These are phyloP conservation scores for Mormyrops boulengeri DNA, from an alignment of 2,797 vertebrate genomes.

Conservation along the genomic window DNA sequence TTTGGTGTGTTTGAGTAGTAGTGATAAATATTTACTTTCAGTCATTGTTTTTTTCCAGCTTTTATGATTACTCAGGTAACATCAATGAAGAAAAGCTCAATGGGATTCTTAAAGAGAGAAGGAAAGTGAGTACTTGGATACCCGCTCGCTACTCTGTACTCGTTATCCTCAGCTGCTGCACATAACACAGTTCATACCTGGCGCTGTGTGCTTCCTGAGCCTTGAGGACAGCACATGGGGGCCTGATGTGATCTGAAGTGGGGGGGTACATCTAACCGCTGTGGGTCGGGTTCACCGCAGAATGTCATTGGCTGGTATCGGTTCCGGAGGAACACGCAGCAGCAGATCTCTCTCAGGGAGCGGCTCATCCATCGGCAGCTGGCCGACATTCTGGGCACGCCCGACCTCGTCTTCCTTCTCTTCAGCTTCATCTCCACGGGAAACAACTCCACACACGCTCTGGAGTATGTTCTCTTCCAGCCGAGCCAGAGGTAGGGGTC, in stretches of 20 bases:
- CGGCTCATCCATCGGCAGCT: conserved; percentile 96
- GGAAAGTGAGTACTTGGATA: conserved; percentile 78
- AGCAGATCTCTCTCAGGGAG: conserved; percentile 97
- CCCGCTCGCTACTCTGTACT: not conserved
- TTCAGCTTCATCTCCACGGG: conserved; percentile 99
- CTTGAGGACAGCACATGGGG: not conserved
- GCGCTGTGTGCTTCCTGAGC: not conserved
- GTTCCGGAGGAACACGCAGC: conserved; percentile 92
- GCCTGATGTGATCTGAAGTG: not conserved
- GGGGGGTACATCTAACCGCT: not conserved
- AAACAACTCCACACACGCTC: conserved; percentile 94
- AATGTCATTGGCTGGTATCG: conserved; percentile 97
- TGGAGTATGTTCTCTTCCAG: conserved; percentile 97
- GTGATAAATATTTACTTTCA: not conserved
- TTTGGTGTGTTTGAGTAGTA: not conserved
- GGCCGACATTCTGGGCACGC: conserved; percentile 85
- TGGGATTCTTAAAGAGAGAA: conserved; percentile 89
- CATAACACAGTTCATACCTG: not conserved
- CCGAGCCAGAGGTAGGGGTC: conserved; percentile 81
- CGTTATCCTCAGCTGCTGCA: not conserved
- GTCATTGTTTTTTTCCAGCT: conserved; percentile 60
- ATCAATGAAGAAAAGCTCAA: conserved; percentile 90
- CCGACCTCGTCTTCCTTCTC: conserved; percentile 97
- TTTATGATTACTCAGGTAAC: conserved; percentile 96
- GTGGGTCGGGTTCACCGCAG: conserved; percentile 46